Percentiles rank a stretch among this genome's conserved stretches.
phyloP scores from a whole-genome alignment of 1,140 invertebrate genomes.

The Vanessa tameamea region DNA sequence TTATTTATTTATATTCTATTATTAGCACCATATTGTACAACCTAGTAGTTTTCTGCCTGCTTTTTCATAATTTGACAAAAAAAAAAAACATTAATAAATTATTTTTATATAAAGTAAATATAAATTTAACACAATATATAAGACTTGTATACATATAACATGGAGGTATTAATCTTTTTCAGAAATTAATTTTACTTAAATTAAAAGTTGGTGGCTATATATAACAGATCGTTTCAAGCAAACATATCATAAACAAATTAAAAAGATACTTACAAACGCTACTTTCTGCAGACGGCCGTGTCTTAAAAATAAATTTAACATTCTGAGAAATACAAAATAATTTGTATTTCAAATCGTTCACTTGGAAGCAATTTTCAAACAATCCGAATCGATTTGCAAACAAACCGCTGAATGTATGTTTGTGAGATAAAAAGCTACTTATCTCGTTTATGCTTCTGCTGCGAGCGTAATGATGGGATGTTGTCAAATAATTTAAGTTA shows the following conservation, averaged over 20 bases:
- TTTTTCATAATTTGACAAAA: no score
- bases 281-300: neutral
- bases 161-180: no score
- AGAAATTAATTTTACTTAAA: no score
- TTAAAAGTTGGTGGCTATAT: no score
- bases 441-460: neutral
- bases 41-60: no score
- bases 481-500: conserved; percentile 8
- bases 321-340: neutral
- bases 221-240: no score
- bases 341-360: neutral
- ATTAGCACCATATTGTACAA: no score
- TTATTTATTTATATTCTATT: no score
- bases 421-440: conserved; percentile 10
- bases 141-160: no score
- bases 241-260: neutral
- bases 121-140: no score
- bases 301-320: neutral
- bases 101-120: no score
- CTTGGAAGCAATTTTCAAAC: conserved; percentile 7
- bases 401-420: neutral
- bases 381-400: conserved; percentile 9
- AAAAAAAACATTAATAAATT: no score
- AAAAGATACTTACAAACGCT: neutral
- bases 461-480: neutral